phyloP scores from a whole-genome alignment of 2,797 vertebrate genomes.

The Rhabdophis nuchalis region DNA sequence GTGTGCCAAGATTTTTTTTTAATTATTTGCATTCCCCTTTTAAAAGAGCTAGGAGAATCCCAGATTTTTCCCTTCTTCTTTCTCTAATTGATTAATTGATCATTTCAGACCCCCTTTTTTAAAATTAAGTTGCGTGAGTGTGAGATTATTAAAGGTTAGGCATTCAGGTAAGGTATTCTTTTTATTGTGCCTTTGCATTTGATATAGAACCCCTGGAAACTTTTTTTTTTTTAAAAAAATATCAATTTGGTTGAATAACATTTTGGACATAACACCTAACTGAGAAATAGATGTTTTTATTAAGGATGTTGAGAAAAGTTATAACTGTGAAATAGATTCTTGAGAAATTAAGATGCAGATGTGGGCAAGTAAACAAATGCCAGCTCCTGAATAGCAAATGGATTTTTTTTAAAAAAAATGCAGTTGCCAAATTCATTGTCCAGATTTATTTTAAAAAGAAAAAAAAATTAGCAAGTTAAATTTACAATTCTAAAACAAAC shows the following conservation, averaged over 20 bases:
- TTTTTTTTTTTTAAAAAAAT: neutral
- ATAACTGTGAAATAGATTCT: neutral
- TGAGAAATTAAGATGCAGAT: neutral
- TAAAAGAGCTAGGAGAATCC: neutral
- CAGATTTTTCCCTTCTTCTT: neutral
- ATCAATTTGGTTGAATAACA: neutral
- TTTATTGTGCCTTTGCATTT: neutral
- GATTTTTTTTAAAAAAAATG: too few species aligned
- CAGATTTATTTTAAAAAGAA: neutral
- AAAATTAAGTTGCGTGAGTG: neutral
- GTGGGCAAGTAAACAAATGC: neutral
- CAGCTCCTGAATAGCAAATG: neutral
- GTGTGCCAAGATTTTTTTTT: neutral
- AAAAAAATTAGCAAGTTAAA: neutral
- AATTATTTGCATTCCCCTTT: conserved; percentile 21
- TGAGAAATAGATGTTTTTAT: too few species aligned
- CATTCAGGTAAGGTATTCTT: neutral
- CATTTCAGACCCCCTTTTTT: neutral
- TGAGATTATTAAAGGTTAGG: neutral
- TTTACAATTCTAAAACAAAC: neutral
- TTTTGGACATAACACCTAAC: neutral
- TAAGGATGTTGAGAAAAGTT: neutral
- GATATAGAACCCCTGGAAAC: neutral
- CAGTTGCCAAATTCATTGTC: neutral
- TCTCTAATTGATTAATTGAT: neutral